Evolutionary conservation across 2,113 vertebrate genomes (phyloP).

Genomic region (Toxostoma redivivum): DNA sequence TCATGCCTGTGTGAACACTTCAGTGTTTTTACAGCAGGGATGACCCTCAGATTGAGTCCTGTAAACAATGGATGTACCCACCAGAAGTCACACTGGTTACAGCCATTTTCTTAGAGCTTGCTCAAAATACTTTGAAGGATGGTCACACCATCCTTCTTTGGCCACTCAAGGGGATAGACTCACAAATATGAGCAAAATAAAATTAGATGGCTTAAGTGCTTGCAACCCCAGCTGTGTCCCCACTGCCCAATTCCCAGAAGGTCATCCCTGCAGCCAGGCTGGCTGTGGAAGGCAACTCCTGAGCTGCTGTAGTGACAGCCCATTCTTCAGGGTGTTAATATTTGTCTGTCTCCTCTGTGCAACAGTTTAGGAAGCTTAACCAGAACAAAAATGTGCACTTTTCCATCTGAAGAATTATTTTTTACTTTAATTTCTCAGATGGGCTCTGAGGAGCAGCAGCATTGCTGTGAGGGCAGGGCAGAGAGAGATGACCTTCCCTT

Average conservation of each 20-base stretch:
- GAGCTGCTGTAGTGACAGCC: not conserved
- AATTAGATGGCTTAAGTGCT: conserved; percentile 32
- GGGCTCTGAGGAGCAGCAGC: not conserved
- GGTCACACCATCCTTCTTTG: not conserved
- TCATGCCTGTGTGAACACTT: conserved; percentile 41
- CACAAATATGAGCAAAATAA: conserved; percentile 29
- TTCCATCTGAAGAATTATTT: not conserved
- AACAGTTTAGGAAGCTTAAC: not conserved
- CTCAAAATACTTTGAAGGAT: not conserved
- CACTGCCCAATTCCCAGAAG: not conserved
- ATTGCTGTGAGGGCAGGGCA: not conserved
- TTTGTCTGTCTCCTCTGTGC: not conserved
- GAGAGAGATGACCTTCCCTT: not conserved
- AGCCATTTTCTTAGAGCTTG: not conserved
- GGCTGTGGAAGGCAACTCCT: not conserved
- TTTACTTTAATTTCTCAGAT: not conserved
- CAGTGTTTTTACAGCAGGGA: conserved; percentile 16
- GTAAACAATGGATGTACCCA: not conserved
- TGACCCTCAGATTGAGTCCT: not conserved
- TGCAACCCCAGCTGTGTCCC: conserved; percentile 31
- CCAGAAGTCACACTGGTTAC: conserved; percentile 6
- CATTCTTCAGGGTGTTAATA: not conserved
- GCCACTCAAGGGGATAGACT: not conserved
- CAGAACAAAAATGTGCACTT: not conserved
- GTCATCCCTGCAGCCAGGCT: not conserved